These are phyloP conservation scores for Mareca strepera DNA, from an alignment of 2,797 vertebrate genomes.

Conservation along the genomic window DNA sequence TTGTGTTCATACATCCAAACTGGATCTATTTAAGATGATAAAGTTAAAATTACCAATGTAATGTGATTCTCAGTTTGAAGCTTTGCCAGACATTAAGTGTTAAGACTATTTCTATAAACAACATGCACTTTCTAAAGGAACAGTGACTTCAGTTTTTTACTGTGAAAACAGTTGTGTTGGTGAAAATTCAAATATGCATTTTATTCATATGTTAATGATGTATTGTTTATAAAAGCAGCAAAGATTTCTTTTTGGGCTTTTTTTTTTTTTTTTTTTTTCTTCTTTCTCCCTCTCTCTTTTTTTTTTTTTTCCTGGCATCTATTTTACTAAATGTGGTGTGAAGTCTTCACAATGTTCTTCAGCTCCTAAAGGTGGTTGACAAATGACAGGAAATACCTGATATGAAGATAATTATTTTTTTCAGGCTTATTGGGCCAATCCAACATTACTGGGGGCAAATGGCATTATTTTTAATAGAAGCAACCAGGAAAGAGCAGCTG, in stretches of 20 bases:
- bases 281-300: no score
- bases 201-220: background rate
- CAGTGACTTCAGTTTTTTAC: constrained; percentile 22
- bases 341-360: background rate
- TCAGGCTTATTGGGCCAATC: background rate
- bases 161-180: background rate
- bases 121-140: constrained; percentile 46
- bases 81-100: constrained; percentile 26
- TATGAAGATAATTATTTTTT: background rate
- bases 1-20: constrained; percentile 20
- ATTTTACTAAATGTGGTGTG: background rate
- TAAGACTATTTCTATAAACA: constrained; percentile 33
- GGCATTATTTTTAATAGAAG: background rate
- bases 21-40: constrained; percentile 47
- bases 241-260: background rate
- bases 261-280: background rate
- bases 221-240: background rate
- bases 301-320: background rate
- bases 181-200: background rate
- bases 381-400: background rate
- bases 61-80: constrained; percentile 22
- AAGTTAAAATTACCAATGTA: constrained; percentile 50
- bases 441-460: background rate
- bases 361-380: background rate
- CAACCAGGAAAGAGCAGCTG: background rate